phyloP scores from a whole-genome alignment of 1,140 invertebrate genomes.

The Orius insidiosus region DNA sequence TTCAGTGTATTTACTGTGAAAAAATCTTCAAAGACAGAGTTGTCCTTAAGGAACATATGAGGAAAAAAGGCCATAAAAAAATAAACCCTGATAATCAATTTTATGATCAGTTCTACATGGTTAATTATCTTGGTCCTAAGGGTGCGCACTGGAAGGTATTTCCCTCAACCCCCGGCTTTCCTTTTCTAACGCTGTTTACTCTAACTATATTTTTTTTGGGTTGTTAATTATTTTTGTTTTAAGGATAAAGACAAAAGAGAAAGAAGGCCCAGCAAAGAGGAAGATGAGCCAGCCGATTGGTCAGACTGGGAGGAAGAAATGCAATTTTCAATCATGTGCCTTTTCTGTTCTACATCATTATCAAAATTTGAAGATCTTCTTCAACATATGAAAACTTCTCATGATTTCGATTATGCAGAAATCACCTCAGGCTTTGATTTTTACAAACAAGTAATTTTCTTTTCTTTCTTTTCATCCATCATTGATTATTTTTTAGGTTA shows the following conservation, averaged over 20 bases:
- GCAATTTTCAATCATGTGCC: slow-evolving; percentile 41
- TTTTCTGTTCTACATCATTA: slow-evolving; percentile 46
- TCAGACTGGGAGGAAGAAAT: slow-evolving; percentile 61
- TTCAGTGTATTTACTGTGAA: slow-evolving; percentile 75
- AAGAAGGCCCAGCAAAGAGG: slow-evolving; percentile 22
- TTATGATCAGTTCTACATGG: slow-evolving; percentile 78
- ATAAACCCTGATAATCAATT: slow-evolving; percentile 68
- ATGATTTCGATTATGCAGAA: slow-evolving; percentile 48
- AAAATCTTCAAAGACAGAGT: slow-evolving; percentile 65
- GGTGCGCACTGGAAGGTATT: slow-evolving; percentile 18
- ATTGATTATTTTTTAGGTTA: slow-evolving; percentile 44
- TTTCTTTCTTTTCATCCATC: too few species aligned
- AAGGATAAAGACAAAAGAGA: slow-evolving; percentile 18
- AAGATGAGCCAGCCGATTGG: slow-evolving; percentile 48
- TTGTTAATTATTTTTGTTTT: too few species aligned
- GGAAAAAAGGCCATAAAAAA: slow-evolving; percentile 81
- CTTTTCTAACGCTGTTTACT: slow-evolving; percentile 16
- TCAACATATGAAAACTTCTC: slow-evolving; percentile 45
- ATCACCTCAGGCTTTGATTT: slow-evolving; percentile 44
- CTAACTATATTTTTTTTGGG: not conserved
- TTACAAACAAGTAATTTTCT: slow-evolving; percentile 53
- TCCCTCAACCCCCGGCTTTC: too few species aligned
- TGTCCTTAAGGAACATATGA: slow-evolving; percentile 82
- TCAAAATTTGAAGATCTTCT: slow-evolving; percentile 39
- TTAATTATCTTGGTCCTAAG: slow-evolving; percentile 62